These are phyloP conservation scores for Nannoperca obscura DNA, from an alignment of 2,797 vertebrate species.

Conservation along the genomic window DNA sequence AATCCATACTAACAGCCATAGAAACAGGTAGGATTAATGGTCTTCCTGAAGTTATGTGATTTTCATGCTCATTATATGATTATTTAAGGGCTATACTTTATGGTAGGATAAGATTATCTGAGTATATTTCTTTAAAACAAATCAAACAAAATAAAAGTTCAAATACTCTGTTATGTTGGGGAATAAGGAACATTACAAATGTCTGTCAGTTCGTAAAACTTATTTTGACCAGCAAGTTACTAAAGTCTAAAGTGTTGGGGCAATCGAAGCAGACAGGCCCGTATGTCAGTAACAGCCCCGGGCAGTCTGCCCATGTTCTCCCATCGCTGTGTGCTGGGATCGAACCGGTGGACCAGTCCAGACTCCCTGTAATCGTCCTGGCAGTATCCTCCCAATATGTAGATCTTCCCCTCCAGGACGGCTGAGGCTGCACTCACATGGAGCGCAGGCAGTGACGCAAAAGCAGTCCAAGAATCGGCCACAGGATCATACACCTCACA, in stretches of 20 bases:
- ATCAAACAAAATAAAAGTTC: background rate
- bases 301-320: slow-evolving; percentile 81
- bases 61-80: background rate
- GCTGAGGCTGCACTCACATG: slow-evolving; percentile 84
- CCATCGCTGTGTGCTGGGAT: slow-evolving; percentile 77
- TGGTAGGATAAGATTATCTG: background rate
- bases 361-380: slow-evolving; percentile 85
- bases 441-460: slow-evolving; percentile 70
- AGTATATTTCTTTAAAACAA: background rate
- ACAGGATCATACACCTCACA: slow-evolving; percentile 82
- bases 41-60: background rate
- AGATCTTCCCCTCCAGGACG: slow-evolving; percentile 83
- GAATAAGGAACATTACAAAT: background rate
- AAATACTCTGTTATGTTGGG: background rate
- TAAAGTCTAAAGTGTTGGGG: slow-evolving; percentile 71
- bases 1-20: background rate
- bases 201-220: background rate
- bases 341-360: slow-evolving; percentile 81
- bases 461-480: slow-evolving; percentile 70
- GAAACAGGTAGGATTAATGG: background rate
- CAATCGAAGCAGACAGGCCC: slow-evolving; percentile 78
- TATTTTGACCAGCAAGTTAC: slow-evolving; percentile 9
- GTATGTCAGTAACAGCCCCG: slow-evolving; percentile 80
- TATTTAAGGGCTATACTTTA: background rate
- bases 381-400: slow-evolving; percentile 84